Percentiles rank a stretch among this genome's conserved stretches.
Evolutionary conservation across 2,888 invertebrate species (phyloP).

Genomic region (Dasysyrphus tricinctus): DNA sequence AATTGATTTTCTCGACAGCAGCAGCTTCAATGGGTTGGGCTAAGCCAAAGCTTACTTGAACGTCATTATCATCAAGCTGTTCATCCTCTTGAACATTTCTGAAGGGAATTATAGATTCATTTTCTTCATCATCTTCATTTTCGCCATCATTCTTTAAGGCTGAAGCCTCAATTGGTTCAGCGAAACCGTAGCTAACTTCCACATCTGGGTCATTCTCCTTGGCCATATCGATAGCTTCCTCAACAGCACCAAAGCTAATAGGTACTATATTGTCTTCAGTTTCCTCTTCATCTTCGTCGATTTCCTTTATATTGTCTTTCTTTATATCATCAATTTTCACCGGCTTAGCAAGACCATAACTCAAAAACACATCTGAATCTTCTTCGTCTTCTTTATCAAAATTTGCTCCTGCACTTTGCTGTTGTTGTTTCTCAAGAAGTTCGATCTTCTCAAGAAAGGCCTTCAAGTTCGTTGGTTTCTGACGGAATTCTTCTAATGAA

Average conservation of each 20-base stretch:
- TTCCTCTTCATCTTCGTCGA: neutral
- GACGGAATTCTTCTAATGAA: neutral
- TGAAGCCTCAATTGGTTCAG: neutral
- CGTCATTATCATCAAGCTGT: neutral
- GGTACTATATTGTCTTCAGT: neutral
- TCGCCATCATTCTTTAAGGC: neutral
- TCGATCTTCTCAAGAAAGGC: neutral
- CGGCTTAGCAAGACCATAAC: constrained; percentile 12
- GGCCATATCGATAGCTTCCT: neutral
- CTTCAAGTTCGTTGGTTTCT: constrained; percentile 10
- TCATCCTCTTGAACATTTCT: neutral
- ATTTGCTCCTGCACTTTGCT: neutral
- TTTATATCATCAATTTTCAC: neutral
- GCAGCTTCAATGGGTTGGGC: neutral
- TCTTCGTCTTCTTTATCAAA: neutral
- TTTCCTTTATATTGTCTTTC: neutral
- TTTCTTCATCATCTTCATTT: neutral
- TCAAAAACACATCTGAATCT: neutral
- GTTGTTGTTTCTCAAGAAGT: neutral
- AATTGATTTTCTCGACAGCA: neutral
- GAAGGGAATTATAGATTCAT: neutral
- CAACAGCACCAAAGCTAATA: neutral
- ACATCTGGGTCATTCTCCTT: neutral
- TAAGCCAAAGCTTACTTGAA: constrained; percentile 14
- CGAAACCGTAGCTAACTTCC: constrained; percentile 3